A percentile compares a stretch with the other conserved stretches of the same genome.
phyloP scores from a whole-genome alignment of 2,113 vertebrate species.

The Saccopteryx bilineata region DNA sequence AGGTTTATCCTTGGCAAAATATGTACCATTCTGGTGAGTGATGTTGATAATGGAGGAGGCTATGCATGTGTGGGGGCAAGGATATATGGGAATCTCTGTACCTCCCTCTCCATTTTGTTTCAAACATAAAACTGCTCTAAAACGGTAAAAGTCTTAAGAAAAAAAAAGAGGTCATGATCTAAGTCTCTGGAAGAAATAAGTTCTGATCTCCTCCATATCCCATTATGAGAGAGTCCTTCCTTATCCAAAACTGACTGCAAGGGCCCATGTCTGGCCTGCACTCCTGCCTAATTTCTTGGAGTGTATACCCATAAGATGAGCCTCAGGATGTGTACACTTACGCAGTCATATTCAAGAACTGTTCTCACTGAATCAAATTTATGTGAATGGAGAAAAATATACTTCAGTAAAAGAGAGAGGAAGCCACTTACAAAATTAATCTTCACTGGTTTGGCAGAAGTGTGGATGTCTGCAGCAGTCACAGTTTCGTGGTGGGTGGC shows the following conservation, averaged over 20 bases:
- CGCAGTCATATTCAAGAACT: not conserved
- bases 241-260: not conserved
- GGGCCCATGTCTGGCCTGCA: not conserved
- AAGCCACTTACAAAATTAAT: not conserved
- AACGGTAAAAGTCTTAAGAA: not conserved
- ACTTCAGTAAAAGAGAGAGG: not conserved
- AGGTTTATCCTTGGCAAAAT: not conserved
- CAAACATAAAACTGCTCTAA: not conserved
- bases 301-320: not conserved
- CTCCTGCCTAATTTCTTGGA: not conserved
- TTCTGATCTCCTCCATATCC: not conserved
- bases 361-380: not conserved
- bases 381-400: not conserved
- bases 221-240: not conserved
- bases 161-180: not conserved
- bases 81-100: not conserved
- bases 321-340: not conserved
- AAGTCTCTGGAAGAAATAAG: not conserved
- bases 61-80: fast-evolving
- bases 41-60: no score
- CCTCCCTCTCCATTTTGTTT: not conserved
- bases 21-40: not conserved
- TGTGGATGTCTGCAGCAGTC: not conserved
- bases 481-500: not conserved
- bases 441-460: not conserved